Conservation (phyloP, 2,888 invertebrate species). For the Zele albiditarsus region DNA sequence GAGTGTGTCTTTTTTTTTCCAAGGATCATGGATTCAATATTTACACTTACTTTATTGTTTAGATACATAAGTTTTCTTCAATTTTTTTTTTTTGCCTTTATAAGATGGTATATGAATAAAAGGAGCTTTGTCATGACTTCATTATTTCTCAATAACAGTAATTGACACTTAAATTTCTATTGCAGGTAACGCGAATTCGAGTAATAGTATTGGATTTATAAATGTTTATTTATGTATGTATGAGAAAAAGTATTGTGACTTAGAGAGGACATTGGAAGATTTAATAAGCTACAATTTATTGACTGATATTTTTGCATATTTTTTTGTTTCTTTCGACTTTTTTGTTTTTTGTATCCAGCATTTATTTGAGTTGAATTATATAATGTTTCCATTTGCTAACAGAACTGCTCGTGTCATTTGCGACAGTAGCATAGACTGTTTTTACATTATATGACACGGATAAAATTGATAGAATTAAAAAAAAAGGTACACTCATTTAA, state of each 20-base stretch:
- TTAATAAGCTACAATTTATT: slow-evolving; percentile 28
- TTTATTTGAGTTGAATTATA: background rate
- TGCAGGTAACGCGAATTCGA: slow-evolving; percentile 29
- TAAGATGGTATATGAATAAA: slow-evolving; percentile 24
- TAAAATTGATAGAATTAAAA: slow-evolving; percentile 31
- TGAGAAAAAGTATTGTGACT: slow-evolving; percentile 31
- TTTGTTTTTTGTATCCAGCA: background rate
- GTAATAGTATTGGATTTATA: background rate
- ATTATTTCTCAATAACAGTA: background rate
- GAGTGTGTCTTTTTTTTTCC: slow-evolving; percentile 24
- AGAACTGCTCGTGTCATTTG: slow-evolving; percentile 5
- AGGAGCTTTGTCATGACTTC: background rate
- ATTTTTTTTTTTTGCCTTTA: slow-evolving; percentile 32
- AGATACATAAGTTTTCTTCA: slow-evolving; percentile 51
- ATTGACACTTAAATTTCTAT: slow-evolving; percentile 16
- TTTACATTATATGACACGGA: slow-evolving; percentile 17
- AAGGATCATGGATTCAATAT: slow-evolving; percentile 49
- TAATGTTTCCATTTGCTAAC: background rate
- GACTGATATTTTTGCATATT: background rate
- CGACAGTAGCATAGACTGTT: background rate
- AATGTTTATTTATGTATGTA: background rate
- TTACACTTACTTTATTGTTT: slow-evolving; percentile 66
- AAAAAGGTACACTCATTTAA: slow-evolving; percentile 58
- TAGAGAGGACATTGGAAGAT: slow-evolving; percentile 47
- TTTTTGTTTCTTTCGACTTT: too few species aligned